Base-by-base conservation (phyloP, 1,140 invertebrate genomes). In the Drosophila baimaii region DNA sequence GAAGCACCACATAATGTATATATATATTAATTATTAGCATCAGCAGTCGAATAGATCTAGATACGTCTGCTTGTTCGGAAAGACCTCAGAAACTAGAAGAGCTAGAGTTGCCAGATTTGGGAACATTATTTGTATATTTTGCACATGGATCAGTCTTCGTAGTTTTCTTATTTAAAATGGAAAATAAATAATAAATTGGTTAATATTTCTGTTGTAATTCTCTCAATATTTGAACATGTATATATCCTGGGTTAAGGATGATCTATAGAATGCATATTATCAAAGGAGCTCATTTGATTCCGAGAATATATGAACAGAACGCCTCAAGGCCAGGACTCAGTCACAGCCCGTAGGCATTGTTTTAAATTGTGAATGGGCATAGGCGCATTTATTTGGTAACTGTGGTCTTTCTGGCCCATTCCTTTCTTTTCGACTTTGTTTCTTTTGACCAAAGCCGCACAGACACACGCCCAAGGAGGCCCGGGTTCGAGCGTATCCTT, bases 401-500 rank as follows among this genome's bases (percentile, higher is more conserved):
- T 71, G 31, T 57, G 44, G 49, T 69, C 46, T 37, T 71, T 68
- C 68, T 33, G 59, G 52, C 31, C 12, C 37, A 29, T 21, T 43
- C 35, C 37, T 64, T 65, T 63, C 9, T 27, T 43, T 64, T 65
- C 17, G 57, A 25, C 61, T 59, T 63, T 63, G 46, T 51, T 70
- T 70, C 65, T 49, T 70, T 71, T 69, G 68, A 68, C 52, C 68
- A 41, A 58, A 58, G 69, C 69, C 65, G 69, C 51, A 71, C 69
- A 47, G 66, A 71, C 64, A 57, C 68, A 71, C 52, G 66, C 33
- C 43, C 39, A 58, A 59, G 35, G 52, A 37, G 47, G 44, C 39
- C 29, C 27, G 37, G 19, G 31, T 13, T 21, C 35, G 49, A 54
- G 51, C 70, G 64, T 73, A 39, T 84, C 77, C 83, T 88, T 89